Conservation (phyloP, 92 coral and sea anemone species). For the Umimayanthus kanabou region DNA sequence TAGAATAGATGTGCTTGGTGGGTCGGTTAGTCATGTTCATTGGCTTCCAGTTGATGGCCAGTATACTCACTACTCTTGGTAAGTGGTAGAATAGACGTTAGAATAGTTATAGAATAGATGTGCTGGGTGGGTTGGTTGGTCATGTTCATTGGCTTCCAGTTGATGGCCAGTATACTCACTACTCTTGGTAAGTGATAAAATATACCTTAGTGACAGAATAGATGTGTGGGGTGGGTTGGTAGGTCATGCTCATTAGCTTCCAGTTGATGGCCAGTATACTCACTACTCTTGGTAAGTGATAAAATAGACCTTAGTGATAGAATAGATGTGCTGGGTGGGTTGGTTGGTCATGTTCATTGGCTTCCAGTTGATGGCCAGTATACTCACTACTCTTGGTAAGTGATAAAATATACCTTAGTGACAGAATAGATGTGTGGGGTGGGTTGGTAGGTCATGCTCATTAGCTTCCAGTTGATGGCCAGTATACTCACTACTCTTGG, state of each 20-base stretch:
- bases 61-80: constrained; percentile 81
- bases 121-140: constrained; percentile 92
- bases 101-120: no score
- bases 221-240: constrained; percentile 92
- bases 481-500: constrained; percentile 54
- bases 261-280: constrained; percentile 81
- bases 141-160: constrained; percentile 84
- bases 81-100: no score
- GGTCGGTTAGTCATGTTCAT: constrained; percentile 92
- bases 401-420: no score
- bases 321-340: constrained; percentile 76
- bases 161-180: constrained; percentile 82
- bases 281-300: no score
- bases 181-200: constrained; percentile 75
- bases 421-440: constrained; percentile 63
- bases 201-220: no score
- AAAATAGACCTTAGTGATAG: no score
- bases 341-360: constrained; percentile 93
- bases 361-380: constrained; percentile 81
- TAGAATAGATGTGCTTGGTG: constrained; percentile 62
- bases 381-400: constrained; percentile 30
- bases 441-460: constrained; percentile 88
- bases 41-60: constrained; percentile 85
- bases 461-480: constrained; percentile 85
- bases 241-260: constrained; percentile 85